A percentile compares a stretch with the other conserved stretches of the same genome.
These are phyloP conservation scores for Clarias fuscus DNA, from an alignment of 2,797 vertebrate species.

Conservation along the genomic window DNA sequence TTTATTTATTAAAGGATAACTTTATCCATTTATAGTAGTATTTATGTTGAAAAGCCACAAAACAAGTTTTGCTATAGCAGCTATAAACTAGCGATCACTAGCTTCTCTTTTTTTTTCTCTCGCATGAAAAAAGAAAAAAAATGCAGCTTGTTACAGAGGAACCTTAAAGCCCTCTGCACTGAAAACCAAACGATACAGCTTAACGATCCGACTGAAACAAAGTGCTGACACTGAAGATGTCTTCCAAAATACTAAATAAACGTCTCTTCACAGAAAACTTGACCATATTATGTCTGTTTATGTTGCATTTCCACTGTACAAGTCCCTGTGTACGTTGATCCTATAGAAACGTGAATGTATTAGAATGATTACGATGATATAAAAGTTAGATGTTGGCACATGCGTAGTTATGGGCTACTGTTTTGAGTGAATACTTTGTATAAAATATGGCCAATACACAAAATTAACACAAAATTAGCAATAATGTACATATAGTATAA, in stretches of 20 bases:
- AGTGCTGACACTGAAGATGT: neutral
- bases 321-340: neutral
- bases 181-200: neutral
- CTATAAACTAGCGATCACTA: neutral
- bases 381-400: neutral
- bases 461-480: neutral
- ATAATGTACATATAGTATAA: neutral
- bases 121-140: neutral
- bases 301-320: neutral
- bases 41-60: neutral
- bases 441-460: neutral
- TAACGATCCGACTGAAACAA: neutral
- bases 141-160: neutral
- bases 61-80: neutral
- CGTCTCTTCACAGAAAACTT: neutral
- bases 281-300: neutral
- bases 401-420: neutral
- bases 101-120: neutral
- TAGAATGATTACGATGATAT: neutral
- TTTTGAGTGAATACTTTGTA: neutral
- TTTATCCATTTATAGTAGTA: neutral
- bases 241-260: neutral
- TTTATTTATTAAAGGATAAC: neutral
- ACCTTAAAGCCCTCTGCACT: neutral
- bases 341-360: neutral